These are phyloP conservation scores for Cottus gobio DNA, from an alignment of 2,113 vertebrate species.

Conservation along the genomic window DNA sequence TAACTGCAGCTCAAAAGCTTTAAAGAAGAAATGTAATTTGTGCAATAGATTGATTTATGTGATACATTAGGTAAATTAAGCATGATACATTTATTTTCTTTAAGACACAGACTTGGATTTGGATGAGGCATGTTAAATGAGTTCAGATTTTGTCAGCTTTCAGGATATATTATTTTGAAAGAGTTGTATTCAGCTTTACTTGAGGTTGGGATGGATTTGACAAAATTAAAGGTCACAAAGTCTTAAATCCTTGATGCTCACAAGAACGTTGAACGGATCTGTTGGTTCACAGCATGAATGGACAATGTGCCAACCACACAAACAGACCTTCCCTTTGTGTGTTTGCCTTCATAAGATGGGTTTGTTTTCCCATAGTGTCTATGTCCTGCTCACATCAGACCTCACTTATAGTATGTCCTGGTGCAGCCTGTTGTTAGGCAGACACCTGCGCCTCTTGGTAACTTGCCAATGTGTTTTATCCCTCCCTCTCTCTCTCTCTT, in stretches of 20 bases:
- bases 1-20: slow-evolving; percentile 11
- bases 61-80: neutral
- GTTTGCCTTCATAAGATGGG: slow-evolving; percentile 59
- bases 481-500: slow-evolving; percentile 40
- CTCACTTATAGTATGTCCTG: slow-evolving; percentile 48
- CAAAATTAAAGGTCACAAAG: slow-evolving; percentile 17
- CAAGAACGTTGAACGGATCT: slow-evolving; percentile 42
- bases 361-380: slow-evolving; percentile 55
- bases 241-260: slow-evolving; percentile 37
- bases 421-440: slow-evolving; percentile 68
- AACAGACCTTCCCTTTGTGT: slow-evolving; percentile 48
- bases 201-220: neutral
- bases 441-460: slow-evolving; percentile 80
- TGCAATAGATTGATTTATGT: neutral
- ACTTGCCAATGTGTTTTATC: slow-evolving; percentile 70
- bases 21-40: neutral
- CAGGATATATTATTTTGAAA: too few species aligned
- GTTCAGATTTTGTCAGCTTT: too few species aligned
- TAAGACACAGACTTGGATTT: neutral
- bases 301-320: slow-evolving; percentile 29
- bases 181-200: neutral
- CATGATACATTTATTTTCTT: neutral
- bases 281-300: slow-evolving; percentile 51
- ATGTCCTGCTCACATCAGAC: slow-evolving; percentile 71
- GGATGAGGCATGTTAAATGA: neutral